phyloP scores from a whole-genome alignment of 1,140 invertebrate genomes.

The Drosophila sturtevanti region DNA sequence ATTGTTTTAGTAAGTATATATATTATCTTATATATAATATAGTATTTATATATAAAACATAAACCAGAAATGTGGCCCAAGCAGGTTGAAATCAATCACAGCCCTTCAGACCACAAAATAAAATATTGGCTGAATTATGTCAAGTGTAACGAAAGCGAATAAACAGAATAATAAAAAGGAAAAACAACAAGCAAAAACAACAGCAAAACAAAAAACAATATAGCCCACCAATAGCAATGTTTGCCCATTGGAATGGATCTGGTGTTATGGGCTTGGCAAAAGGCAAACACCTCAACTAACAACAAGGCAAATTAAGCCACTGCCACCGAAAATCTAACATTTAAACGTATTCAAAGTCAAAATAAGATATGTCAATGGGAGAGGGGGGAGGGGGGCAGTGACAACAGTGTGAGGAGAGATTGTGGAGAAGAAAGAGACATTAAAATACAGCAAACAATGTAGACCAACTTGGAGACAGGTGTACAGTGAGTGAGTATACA shows the following conservation, averaged over 20 bases:
- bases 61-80: background rate
- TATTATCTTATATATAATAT: too few relatives aligned
- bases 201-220: background rate
- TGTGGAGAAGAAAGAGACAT: constrained; percentile 27
- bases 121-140: constrained; percentile 1
- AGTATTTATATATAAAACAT: too few relatives aligned
- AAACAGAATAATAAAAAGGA: background rate
- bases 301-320: constrained; percentile 49
- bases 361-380: constrained; percentile 19
- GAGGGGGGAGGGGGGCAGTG: background rate
- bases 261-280: constrained; percentile 29
- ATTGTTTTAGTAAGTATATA: too few relatives aligned
- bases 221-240: constrained; percentile 20
- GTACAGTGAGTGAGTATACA: background rate
- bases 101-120: background rate
- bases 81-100: background rate
- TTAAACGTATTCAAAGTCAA: constrained; percentile 68
- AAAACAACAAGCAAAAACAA: background rate
- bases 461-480: background rate
- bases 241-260: constrained; percentile 23
- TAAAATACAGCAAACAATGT: constrained; percentile 13
- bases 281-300: constrained; percentile 39
- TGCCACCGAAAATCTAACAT: constrained; percentile 50
- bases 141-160: constrained; percentile 6
- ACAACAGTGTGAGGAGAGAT: too few relatives aligned